Base-by-base conservation (phyloP, 2,888 invertebrate species). In the Amorpha juglandis region DNA sequence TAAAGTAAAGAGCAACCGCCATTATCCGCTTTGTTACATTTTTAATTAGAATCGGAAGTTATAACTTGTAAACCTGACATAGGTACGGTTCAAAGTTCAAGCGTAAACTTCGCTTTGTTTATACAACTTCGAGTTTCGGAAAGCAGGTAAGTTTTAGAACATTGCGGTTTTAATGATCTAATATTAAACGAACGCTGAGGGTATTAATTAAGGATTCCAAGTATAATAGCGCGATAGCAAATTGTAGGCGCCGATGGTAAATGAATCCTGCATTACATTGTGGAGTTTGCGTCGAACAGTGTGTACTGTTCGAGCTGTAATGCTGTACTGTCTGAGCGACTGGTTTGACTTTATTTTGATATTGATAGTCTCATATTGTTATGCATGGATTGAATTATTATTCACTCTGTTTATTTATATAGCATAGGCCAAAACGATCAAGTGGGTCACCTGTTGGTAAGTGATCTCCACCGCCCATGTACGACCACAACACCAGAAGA, bases 121-220 rank as follows among this genome's bases (percentile, higher is more conserved):
- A 89, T 90, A 84, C 82, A 90, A 92, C 89, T 90, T 89, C 75
- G 79, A 84, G 88, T 85, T 83, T 83, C 76, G 81, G 82, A 87
- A 87, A 89, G 88, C 90, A 91, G 89, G 89, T 89, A 92, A 92
- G 92, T 92, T 92, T 89, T 87, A 81, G 86, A 91, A 92, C 92
- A 90, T 90, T 88, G 92, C 84, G 92, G 93, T 88, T 92, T 91
- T 92, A 92, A 92, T 92, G 92, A 92, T 93, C 90, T 91, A 92
- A 92, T 92, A 93, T 93, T 92, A 91, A 89, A 92, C 87, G 90
- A 88, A 91, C 89, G 88, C 82, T 83, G 84, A 77, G 83, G 90
- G 90, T 90, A 91, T 90, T 92, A 91, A 92, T 92, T 92, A 92
- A 86, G 85, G 88, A 91, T 90, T 88, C 87, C 78, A 80, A 84